Percentiles rank a stretch among this genome's conserved stretches.
Conservation (phyloP, 2,113 vertebrate genomes). For the Alethe diademata region DNA sequence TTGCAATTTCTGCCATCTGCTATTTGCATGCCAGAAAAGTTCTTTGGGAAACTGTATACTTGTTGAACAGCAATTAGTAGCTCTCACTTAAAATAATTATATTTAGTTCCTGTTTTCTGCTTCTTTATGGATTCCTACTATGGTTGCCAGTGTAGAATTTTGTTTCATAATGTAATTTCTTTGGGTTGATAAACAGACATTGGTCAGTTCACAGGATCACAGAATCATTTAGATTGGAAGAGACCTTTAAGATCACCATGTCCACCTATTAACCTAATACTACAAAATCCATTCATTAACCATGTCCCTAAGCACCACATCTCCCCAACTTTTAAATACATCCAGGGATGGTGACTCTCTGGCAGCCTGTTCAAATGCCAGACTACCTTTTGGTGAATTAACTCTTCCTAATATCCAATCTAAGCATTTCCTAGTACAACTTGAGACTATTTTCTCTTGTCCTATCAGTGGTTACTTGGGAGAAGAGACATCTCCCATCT, state of each 20-base stretch:
- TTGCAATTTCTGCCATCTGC: background rate
- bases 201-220: background rate
- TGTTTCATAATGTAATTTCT: background rate
- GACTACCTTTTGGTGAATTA: background rate
- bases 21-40: background rate
- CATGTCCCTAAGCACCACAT: background rate
- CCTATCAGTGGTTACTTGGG: background rate
- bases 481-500: background rate
- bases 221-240: background rate
- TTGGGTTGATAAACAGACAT: background rate
- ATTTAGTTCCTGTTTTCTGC: background rate
- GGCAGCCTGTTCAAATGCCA: background rate
- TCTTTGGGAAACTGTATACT: background rate
- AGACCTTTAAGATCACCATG: background rate
- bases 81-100: background rate
- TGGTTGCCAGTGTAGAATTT: background rate
- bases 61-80: background rate
- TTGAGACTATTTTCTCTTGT: background rate
- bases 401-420: background rate
- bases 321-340: background rate
- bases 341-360: no score
- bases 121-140: background rate
- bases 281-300: background rate
- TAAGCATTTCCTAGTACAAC: background rate
- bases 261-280: background rate